phyloP scores from a whole-genome alignment of 2,888 invertebrate species.

The Serrognathus titanus region DNA sequence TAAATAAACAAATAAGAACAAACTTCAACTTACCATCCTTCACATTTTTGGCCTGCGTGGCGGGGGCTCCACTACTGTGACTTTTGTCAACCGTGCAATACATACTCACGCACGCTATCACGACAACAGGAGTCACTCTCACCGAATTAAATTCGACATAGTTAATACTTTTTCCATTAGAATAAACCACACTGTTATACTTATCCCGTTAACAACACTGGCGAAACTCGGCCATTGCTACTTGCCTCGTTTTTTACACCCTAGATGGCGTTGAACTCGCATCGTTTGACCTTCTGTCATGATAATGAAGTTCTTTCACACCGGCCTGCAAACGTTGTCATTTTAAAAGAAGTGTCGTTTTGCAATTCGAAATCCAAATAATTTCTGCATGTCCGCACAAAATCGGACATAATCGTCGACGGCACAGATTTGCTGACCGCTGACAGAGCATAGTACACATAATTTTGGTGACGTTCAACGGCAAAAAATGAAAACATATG shows the following conservation, averaged over 20 bases:
- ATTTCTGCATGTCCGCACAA: too few relatives aligned
- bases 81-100: conserved; percentile 75
- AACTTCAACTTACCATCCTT: conserved; percentile 65
- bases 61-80: conserved; percentile 69
- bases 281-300: conserved; percentile 21
- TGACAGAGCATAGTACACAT: too few relatives aligned
- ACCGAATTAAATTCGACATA: conserved; percentile 59
- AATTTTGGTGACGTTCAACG: too few relatives aligned
- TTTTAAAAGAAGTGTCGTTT: too few relatives aligned
- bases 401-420: too few relatives aligned
- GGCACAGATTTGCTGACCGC: too few relatives aligned
- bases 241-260: conserved; percentile 32
- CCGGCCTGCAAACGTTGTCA: too few relatives aligned
- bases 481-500: too few relatives aligned
- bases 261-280: conserved; percentile 41
- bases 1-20: conserved; percentile 16
- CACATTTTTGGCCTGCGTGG: conserved; percentile 67
- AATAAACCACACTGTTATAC: conserved; percentile 27
- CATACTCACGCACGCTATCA: conserved; percentile 52
- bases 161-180: conserved; percentile 39
- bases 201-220: conserved; percentile 36
- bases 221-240: conserved; percentile 48
- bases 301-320: too few relatives aligned
- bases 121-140: conserved; percentile 50
- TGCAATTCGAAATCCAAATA: too few relatives aligned